Conservation (phyloP, 2,113 vertebrate genomes). For the Triplophysa tibetana region DNA sequence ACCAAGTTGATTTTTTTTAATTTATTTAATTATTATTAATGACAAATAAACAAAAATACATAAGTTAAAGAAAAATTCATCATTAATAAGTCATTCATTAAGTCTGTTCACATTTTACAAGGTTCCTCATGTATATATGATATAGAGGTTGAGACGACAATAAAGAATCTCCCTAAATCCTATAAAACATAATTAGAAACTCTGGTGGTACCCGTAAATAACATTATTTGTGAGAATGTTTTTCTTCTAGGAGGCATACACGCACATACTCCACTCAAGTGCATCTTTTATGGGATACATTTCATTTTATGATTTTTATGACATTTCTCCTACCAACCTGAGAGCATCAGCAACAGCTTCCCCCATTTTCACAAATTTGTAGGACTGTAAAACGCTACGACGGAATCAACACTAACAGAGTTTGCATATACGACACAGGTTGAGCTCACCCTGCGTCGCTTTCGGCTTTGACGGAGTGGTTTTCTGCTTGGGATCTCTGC, state of each 20-base stretch:
- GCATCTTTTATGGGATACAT: slow-evolving; percentile 46
- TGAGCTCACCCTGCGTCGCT: slow-evolving; percentile 70
- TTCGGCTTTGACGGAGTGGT: slow-evolving; percentile 57
- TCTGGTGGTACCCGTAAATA: not conserved
- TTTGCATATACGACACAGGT: slow-evolving; percentile 63
- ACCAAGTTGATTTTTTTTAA: too few species aligned
- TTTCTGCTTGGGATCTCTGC: slow-evolving; percentile 68
- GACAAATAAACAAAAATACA: too few species aligned
- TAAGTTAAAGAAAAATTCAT: too few species aligned
- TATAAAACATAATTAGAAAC: not conserved
- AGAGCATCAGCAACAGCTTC: not conserved
- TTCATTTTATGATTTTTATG: slow-evolving; percentile 16
- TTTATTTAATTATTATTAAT: too few species aligned
- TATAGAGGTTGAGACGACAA: too few species aligned
- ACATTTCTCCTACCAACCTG: not conserved
- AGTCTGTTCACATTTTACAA: too few species aligned
- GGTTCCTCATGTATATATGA: too few species aligned
- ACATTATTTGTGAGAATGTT: not conserved
- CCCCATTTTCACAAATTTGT: slow-evolving; percentile 54
- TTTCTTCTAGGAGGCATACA: not conserved
- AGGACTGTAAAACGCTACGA: slow-evolving; percentile 65
- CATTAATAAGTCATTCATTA: too few species aligned
- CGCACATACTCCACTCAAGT: slow-evolving; percentile 39
- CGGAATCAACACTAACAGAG: slow-evolving; percentile 68
- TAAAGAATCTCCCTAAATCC: too few species aligned